Percentiles rank a stretch among this genome's conserved stretches.
Evolutionary conservation across 2,888 invertebrate species (phyloP).

Genomic region (Pammene fasciana): DNA sequence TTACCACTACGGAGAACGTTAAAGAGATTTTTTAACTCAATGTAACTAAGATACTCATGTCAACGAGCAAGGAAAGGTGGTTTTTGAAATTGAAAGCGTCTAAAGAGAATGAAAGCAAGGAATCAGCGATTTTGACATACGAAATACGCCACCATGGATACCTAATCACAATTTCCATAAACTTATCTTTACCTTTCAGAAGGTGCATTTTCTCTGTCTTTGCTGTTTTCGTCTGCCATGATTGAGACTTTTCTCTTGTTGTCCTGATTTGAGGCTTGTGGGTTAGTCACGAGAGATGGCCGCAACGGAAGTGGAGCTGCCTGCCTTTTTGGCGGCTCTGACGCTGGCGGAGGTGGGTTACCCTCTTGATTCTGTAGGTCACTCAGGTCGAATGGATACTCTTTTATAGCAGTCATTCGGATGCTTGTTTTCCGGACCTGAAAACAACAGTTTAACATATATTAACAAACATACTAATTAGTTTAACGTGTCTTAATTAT

Average conservation of each 20-base stretch:
- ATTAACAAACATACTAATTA: neutral
- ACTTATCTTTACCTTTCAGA: constrained; percentile 81
- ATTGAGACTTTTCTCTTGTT: constrained; percentile 86
- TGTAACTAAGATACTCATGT: too few species aligned
- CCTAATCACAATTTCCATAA: too few species aligned
- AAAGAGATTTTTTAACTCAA: too few species aligned
- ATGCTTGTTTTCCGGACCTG: constrained; percentile 80
- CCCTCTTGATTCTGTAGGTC: constrained; percentile 67
- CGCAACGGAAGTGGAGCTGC: constrained; percentile 43
- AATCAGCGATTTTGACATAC: too few species aligned
- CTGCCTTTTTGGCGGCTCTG: constrained; percentile 40
- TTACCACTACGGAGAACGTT: too few species aligned
- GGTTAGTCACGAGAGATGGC: constrained; percentile 35
- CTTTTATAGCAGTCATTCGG: constrained; percentile 81
- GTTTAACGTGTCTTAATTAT: too few species aligned
- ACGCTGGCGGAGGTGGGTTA: constrained; percentile 44
- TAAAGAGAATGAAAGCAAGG: too few species aligned
- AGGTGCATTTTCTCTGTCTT: constrained; percentile 86
- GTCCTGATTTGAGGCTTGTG: constrained; percentile 56
- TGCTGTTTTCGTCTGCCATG: constrained; percentile 82
- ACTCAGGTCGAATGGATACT: constrained; percentile 80
- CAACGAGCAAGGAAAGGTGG: too few species aligned
- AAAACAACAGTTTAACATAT: constrained; percentile 45
- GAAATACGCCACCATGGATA: too few species aligned
- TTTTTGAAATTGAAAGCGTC: too few species aligned